Conservation (phyloP, 2,113 vertebrate genomes). For the Gobio gobio region DNA sequence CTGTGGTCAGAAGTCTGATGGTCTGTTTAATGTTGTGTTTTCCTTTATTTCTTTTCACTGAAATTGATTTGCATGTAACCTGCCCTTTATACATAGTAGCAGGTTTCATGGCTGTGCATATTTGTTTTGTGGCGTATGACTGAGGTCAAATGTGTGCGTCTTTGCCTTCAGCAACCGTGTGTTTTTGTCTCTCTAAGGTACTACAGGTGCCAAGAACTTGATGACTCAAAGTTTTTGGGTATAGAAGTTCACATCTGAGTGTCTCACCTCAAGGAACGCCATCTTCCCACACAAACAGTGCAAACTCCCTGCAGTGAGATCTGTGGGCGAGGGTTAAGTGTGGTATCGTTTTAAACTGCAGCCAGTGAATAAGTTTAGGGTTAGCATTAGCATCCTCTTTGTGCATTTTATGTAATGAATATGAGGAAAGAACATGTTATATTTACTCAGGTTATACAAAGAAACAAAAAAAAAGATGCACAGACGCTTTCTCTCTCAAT, state of each 20-base stretch:
- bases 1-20: background rate
- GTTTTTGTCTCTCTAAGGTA: slow-evolving; percentile 23
- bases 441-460: slow-evolving; percentile 3
- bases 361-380: slow-evolving; percentile 32
- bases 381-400: slow-evolving; percentile 38
- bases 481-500: background rate
- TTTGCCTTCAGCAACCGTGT: slow-evolving; percentile 26
- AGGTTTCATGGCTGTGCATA: background rate
- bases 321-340: slow-evolving; percentile 48
- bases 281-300: slow-evolving; percentile 39
- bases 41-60: background rate
- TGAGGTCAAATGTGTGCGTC: slow-evolving; percentile 15
- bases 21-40: background rate
- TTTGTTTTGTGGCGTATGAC: slow-evolving; percentile 22
- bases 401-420: slow-evolving; percentile 34
- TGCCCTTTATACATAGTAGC: background rate
- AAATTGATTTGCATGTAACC: background rate
- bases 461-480: background rate
- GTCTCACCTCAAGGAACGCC: slow-evolving; percentile 22
- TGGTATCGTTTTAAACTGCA: slow-evolving; percentile 36
- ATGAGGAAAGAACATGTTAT: background rate
- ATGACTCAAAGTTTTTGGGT: slow-evolving; percentile 52
- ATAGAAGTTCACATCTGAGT: slow-evolving; percentile 44
- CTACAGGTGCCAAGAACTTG: slow-evolving; percentile 41
- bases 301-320: slow-evolving; percentile 43